phyloP scores from a whole-genome alignment of 2,797 vertebrate genomes.

The Anas capensis region DNA sequence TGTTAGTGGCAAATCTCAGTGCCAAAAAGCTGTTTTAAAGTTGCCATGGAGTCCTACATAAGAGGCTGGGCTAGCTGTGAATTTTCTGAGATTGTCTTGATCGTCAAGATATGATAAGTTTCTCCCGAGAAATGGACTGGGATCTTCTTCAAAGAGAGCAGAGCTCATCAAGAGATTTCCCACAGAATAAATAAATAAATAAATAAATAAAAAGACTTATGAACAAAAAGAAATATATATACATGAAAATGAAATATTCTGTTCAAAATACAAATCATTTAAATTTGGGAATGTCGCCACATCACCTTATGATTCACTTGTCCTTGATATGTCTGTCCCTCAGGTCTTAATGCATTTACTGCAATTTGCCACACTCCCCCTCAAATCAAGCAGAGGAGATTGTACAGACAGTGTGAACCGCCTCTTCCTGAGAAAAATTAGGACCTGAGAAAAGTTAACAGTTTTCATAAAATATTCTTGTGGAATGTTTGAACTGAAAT shows the following conservation, averaged over 20 bases:
- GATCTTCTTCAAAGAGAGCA: background rate
- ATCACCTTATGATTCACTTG: background rate
- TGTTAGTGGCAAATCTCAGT: background rate
- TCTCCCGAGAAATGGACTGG: background rate
- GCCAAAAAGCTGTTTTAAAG: background rate
- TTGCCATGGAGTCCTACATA: background rate
- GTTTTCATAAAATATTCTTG: fast-evolving
- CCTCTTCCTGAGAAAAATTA: fast-evolving
- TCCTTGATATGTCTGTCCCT: background rate
- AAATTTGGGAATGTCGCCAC: background rate
- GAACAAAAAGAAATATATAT: background rate
- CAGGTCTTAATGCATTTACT: fast-evolving
- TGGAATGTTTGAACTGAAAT: background rate
- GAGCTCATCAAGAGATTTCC: background rate
- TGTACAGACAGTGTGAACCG: fast-evolving
- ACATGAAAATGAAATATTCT: background rate
- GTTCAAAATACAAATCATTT: fast-evolving
- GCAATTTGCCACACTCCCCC: fast-evolving
- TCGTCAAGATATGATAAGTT: fast-evolving
- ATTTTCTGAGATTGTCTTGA: background rate
- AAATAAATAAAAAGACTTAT: background rate
- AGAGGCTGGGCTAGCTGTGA: background rate
- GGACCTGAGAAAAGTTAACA: fast-evolving
- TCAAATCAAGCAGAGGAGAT: background rate
- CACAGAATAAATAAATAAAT: background rate